phyloP scores from a whole-genome alignment of 2,113 vertebrate genomes.

The Epinephelus cyanopodus region DNA sequence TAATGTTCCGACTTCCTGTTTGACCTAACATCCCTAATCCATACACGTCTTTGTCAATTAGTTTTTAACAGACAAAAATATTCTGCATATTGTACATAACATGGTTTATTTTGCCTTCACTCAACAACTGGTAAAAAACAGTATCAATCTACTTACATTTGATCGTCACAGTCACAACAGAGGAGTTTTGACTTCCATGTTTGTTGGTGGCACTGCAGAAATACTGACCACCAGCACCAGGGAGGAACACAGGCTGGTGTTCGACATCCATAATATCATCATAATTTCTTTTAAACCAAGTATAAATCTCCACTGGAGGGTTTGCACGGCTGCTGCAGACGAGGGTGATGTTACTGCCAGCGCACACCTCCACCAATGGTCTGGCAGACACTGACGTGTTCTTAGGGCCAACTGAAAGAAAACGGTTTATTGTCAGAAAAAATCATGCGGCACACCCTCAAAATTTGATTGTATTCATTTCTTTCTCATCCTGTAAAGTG shows the following conservation, averaged over 20 bases:
- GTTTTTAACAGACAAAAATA: not conserved
- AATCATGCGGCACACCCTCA: not conserved
- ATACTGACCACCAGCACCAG: conserved; percentile 21
- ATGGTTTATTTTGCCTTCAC: too few relatives aligned
- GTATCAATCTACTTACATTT: conserved; percentile 16
- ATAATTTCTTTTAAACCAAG: conserved; percentile 14
- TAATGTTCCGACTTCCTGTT: not conserved
- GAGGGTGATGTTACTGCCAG: conserved; percentile 19
- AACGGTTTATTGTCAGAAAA: not conserved
- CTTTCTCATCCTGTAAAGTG: not conserved
- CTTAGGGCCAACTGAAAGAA: conserved; percentile 59
- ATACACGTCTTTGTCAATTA: not conserved
- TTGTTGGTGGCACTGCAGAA: conserved; percentile 36
- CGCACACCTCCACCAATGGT: not conserved
- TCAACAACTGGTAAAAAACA: not conserved
- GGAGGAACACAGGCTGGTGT: not conserved
- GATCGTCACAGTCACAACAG: conserved; percentile 15
- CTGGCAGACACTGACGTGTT: conserved; percentile 44
- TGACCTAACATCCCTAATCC: too few relatives aligned
- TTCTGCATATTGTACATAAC: not conserved
- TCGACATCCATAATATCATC: not conserved
- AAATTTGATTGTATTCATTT: too few relatives aligned
- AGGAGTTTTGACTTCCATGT: conserved; percentile 58
- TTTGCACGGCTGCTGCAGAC: conserved; percentile 64
- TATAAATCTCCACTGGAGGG: conserved; percentile 48